phyloP scores from a whole-genome alignment of 2,797 vertebrate genomes.

The Melopsittacus undulatus region DNA sequence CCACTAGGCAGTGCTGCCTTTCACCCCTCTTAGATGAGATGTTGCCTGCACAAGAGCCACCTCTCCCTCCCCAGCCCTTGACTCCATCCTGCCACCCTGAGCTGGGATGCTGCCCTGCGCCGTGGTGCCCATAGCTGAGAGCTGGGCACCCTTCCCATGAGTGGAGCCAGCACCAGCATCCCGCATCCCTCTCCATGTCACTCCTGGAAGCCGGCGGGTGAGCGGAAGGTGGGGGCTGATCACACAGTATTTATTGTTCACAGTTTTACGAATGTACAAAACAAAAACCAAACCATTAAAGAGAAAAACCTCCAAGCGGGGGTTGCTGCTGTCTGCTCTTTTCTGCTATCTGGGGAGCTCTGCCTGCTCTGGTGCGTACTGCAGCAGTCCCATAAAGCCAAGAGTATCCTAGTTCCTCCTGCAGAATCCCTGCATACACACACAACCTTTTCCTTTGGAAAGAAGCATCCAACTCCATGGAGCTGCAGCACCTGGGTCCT shows the following conservation, averaged over 20 bases:
- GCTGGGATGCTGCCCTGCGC: background rate
- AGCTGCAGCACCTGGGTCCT: too few species aligned
- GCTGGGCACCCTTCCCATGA: background rate
- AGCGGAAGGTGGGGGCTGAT: background rate
- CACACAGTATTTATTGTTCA: constrained; percentile 68
- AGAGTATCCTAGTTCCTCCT: background rate
- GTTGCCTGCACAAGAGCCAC: background rate
- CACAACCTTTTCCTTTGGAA: background rate
- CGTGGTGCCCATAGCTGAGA: background rate
- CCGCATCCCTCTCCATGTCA: background rate
- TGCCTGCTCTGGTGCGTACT: background rate
- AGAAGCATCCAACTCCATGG: background rate
- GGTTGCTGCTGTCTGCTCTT: background rate
- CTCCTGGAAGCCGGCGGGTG: background rate
- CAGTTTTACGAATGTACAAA: constrained; percentile 70
- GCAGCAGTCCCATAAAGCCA: background rate
- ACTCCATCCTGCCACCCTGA: background rate
- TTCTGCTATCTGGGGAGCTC: background rate
- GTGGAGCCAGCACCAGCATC: background rate
- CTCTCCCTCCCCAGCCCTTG: background rate
- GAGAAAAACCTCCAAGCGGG: background rate
- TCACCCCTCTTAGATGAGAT: background rate
- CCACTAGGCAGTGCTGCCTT: background rate
- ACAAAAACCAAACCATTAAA: constrained; percentile 67
- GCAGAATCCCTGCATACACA: background rate